Base-by-base conservation (phyloP, 2,888 invertebrate species). In the Philereme transversata region DNA sequence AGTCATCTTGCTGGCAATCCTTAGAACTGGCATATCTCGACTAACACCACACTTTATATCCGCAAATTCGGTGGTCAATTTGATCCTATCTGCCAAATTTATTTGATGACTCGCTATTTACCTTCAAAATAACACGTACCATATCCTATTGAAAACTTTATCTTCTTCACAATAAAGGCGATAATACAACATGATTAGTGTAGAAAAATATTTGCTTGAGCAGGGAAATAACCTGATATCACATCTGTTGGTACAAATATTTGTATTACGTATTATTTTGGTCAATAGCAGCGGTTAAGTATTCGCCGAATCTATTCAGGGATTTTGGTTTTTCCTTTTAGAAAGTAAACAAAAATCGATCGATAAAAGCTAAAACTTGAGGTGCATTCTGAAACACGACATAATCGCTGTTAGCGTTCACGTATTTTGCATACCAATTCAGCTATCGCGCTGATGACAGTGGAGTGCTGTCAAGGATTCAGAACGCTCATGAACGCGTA, bases 1-100 rank as follows among this genome's bases (percentile, higher is more conserved):
- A 60, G 68, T 56, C 81, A 79, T 79, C 54, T 67, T 75, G 54
- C 9, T 50, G 47, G 54, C 35, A 36, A 64, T 51, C 44, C 44
- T 36, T 6, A 48, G 38, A 46, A 71, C 73, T 72, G 67, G 60
- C 52, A 36, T 44, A 48, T 22, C 35, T 35, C 0, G 34, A 60
- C 34, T 46, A 57, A 57, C 55, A 60, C 64, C 52, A 48, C 61
- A 67, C 57, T 67, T 59, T 75, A 71, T 72, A 73, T 66, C 48
- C 40, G 46, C 41, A 60, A 33, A 58, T 11, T 58, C 50, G 40
- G 49, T 49, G 41, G 51, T 60, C 40, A 67, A 71, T 69, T 68
- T 65, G 62, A 65, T 45, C 54, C 46, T 62, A 48, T 50, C 34
- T 62, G 70, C 56, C 46, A 65, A 67, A 65, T 68, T 67, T 69